Evolutionary conservation across 2,888 invertebrate species (phyloP), one percentile per base, ranked within the genome.

Genomic region (Microctonus aethiopoides): DNA sequence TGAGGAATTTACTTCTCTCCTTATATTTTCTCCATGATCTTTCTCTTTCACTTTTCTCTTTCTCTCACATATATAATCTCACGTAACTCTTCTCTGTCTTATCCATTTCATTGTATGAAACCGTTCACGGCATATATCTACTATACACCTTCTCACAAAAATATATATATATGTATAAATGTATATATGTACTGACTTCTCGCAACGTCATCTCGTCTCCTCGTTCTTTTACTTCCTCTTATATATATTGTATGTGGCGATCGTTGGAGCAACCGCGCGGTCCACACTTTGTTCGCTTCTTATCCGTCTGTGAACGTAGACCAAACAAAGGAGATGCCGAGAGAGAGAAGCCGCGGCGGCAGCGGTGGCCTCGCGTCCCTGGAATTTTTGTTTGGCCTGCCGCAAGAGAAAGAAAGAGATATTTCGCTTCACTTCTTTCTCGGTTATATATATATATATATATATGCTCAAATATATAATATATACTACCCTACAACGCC

Each of bases 261-360:
- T n/a, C 16, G 16, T 7, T 46, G 46, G 16, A 36, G 36, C 10
- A 36, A 6, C 36, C 6, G 22, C 61, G 32, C 60, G 60, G 61
- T 68, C 60, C 76, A 75, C 79, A 74, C 76, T 75, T 16, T 46
- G 46, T 46, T 77, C 77, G 67, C 67, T 81, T 80, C 79, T 80
- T 78, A 81, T 81, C 77, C 79, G 76, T 76, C 76, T 78, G 75
- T 78, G 71, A 74, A 75, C n/a, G 76, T 80, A 79, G 80, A 78
- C 80, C 78, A 78, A 79, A 80, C 79, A 80, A 80, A 80, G 77
- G 79, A 46, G 16, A 77, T 76, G 74, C 75, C 73, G 70, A 75
- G 77, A 75, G 68, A 29, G 29, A 29, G 7, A 29, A n/a, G n/a
- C n/a, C n/a, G n/a, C n/a, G n/a, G n/a, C n/a, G n/a, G 4, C n/a